A percentile compares a stretch with the other conserved stretches of the same genome.
Evolutionary conservation across 1,140 invertebrate species (phyloP).

Genomic region (Polypedilum vanderplanki): DNA sequence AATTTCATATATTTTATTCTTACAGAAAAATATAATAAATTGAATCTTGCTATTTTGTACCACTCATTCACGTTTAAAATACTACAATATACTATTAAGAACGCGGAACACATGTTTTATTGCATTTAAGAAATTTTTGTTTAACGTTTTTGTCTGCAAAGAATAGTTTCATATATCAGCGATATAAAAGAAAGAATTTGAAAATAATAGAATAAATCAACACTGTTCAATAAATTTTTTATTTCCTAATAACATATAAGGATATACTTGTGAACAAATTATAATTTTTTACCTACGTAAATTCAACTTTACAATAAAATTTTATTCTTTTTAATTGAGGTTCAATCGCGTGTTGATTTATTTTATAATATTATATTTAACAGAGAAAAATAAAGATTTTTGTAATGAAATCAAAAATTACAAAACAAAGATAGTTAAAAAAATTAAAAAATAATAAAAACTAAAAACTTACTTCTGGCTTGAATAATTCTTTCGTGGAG

Average conservation of each 20-base stretch:
- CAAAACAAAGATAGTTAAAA: constrained; percentile 30
- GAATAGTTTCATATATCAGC: not conserved
- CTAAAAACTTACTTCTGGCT: constrained; percentile 30
- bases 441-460: constrained; percentile 29
- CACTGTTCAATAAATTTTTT: not conserved
- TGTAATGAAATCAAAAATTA: constrained; percentile 4
- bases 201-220: not conserved
- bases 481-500: constrained; percentile 28
- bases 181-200: not conserved
- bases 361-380: too few relatives aligned
- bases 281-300: too few relatives aligned
- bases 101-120: constrained; percentile 29
- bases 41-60: constrained; percentile 22
- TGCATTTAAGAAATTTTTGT: not conserved
- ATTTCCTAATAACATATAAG: not conserved
- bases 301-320: constrained; percentile 1
- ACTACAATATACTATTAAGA: constrained; percentile 31
- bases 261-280: not conserved
- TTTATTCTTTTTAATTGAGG: too few relatives aligned
- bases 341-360: too few relatives aligned
- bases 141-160: constrained; percentile 20
- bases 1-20: not conserved
- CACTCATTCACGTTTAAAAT: not conserved
- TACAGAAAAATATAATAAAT: not conserved
- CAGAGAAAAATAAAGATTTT: not conserved